Evolutionary conservation across 1,140 invertebrate species (phyloP).

Genomic region (Drosophila setifemur): DNA sequence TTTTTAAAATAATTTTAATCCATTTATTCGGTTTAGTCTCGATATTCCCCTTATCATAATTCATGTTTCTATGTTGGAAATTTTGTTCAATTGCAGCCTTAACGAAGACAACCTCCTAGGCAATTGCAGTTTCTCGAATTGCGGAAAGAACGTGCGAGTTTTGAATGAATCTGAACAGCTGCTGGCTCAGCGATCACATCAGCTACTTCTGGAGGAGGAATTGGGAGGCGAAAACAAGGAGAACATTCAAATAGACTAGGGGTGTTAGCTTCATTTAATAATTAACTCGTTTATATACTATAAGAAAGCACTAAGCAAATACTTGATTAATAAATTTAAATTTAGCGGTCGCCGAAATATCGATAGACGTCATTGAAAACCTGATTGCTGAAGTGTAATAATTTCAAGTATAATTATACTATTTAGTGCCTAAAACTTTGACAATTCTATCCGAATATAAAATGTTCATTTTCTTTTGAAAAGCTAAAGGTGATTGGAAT

Average conservation of each 20-base stretch:
- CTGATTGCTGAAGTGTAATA: too few relatives aligned
- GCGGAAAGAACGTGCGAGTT: conserved; percentile 30
- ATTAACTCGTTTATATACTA: background rate
- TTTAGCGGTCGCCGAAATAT: background rate
- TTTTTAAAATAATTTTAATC: background rate
- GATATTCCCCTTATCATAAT: background rate
- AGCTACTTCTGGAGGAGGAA: conserved; percentile 48
- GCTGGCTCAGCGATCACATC: conserved; percentile 43
- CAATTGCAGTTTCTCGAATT: conserved; percentile 48
- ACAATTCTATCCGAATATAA: too few relatives aligned
- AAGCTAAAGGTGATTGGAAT: too few relatives aligned
- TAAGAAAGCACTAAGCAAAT: background rate
- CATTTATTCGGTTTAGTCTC: too few relatives aligned
- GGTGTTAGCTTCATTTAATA: background rate
- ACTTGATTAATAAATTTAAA: conserved; percentile 9
- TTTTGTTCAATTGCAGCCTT: conserved; percentile 15
- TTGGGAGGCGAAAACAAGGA: conserved; percentile 57
- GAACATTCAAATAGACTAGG: conserved; percentile 30
- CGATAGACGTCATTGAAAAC: too few relatives aligned
- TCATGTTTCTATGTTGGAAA: too few relatives aligned
- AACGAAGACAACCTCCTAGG: conserved; percentile 53
- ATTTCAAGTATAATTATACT: too few relatives aligned
- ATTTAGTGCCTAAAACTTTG: too few relatives aligned
- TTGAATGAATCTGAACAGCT: conserved; percentile 50
- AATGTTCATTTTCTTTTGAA: too few relatives aligned